phyloP scores from a whole-genome alignment of 2,113 vertebrate genomes.

The Lanius collurio region DNA sequence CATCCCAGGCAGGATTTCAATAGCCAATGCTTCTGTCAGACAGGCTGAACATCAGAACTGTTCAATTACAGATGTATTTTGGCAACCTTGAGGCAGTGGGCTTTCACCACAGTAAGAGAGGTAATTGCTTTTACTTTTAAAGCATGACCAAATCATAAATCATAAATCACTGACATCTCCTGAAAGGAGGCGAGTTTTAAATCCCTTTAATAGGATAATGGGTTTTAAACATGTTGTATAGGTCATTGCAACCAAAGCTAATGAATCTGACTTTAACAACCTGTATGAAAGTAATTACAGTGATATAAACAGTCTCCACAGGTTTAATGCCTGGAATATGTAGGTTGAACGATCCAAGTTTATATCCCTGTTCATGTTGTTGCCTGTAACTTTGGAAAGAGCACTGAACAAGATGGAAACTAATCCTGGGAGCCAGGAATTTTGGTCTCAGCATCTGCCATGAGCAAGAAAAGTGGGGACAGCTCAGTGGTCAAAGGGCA shows the following conservation, averaged over 20 bases:
- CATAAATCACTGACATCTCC: not conserved
- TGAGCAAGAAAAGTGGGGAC: not conserved
- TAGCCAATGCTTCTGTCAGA: not conserved
- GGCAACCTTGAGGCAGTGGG: slow-evolving; percentile 12
- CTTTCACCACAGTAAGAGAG: not conserved
- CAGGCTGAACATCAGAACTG: not conserved
- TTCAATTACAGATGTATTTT: not conserved
- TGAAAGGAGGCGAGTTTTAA: not conserved
- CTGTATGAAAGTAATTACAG: not conserved
- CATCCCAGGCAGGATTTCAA: not conserved
- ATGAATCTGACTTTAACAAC: slow-evolving; percentile 25
- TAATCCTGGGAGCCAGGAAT: not conserved
- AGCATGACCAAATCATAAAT: slow-evolving; percentile 12
- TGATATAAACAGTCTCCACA: not conserved
- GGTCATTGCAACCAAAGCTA: slow-evolving; percentile 53
- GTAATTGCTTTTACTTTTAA: slow-evolving; percentile 32
- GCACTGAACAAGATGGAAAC: not conserved
- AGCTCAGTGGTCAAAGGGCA: not conserved
- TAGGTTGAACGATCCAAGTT: not conserved
- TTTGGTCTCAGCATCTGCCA: not conserved
- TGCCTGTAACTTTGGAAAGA: not conserved
- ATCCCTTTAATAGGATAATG: slow-evolving; percentile 39
- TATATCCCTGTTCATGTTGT: not conserved
- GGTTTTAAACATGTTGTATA: slow-evolving; percentile 21
- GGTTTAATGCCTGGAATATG: not conserved